Evolutionary conservation across 2,797 vertebrate genomes (phyloP), one percentile per base, ranked within the genome.

Genomic region (Hapalemur alaotrensis): DNA sequence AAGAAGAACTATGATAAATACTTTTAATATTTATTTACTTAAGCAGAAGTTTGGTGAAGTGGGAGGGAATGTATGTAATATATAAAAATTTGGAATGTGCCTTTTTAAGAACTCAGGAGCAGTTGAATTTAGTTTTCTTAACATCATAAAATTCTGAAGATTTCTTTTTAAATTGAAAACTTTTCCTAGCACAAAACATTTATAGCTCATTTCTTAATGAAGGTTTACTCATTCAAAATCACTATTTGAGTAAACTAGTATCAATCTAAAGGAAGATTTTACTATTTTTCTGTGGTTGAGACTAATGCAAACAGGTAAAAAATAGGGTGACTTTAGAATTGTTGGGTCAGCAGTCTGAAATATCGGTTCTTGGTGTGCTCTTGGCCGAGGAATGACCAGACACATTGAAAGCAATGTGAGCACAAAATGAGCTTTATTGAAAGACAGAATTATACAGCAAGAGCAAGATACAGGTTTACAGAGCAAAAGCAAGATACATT

Each of bases 131-230:
- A 0, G 69, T 95, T 97, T 97, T 32, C 59, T 89, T 48, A 75
- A 72, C 79, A 91, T 28, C 50, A 81, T 17, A 91, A 69, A 96
- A 89, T 94, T 95, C 20, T 95, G 18, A 97, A 86, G 25, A 15
- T 61, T 89, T 85, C 4, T 82, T 83, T 96, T 95, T 96, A 41
- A 92, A 43, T 18, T 89, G 17, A 87, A 89, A 89, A 35, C 0
- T 7, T 86, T 63, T 20, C 32, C 46, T 96, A 50, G 22, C 81
- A 81, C 52, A 46, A 50, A 95, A 90, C 79, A 88, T 86, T 1
- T 85, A 32, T 81, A 86, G 5, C 25, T 81, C 43, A 1, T 14
- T 48, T 94, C 38, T 95, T 91, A 89, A 95, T 85, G 76, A 96
- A 13, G 50, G 35, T 32, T 75, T 97, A 95, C 59, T 93, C 85